These are phyloP conservation scores for Thereva unica DNA, from an alignment of 2,888 invertebrate genomes.

Conservation along the genomic window DNA sequence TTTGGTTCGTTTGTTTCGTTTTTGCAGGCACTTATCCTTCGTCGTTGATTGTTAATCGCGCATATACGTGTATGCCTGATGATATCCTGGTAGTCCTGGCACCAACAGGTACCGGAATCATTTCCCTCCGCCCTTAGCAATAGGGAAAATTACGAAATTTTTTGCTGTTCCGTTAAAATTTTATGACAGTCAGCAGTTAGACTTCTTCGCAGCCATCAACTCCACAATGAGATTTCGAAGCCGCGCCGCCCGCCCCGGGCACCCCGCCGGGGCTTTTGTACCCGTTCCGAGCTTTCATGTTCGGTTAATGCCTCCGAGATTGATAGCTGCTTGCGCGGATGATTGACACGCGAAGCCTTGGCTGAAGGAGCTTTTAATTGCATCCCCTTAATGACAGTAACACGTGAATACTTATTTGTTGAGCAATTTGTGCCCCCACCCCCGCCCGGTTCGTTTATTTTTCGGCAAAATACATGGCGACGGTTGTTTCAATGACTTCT, in stretches of 20 bases:
- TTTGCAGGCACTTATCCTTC: conserved; percentile 21
- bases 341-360: conserved; percentile 37
- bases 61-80: conserved; percentile 16
- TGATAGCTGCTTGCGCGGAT: conserved; percentile 35
- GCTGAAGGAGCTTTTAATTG: conserved; percentile 38
- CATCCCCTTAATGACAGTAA: conserved; percentile 37
- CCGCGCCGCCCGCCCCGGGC: not conserved
- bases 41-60: conserved; percentile 30
- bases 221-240: conserved; percentile 1
- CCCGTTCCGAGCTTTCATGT: conserved; percentile 21
- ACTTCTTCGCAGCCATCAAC: conserved; percentile 27
- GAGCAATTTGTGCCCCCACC: conserved; percentile 17
- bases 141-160: not conserved
- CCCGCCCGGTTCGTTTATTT: conserved; percentile 26
- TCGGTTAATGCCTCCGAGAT: conserved; percentile 15
- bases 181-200: conserved; percentile 34
- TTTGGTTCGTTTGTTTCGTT: conserved; percentile 25
- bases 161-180: conserved; percentile 24
- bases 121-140: conserved; percentile 8
- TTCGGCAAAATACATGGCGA: conserved; percentile 6
- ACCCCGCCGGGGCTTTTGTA: not conserved
- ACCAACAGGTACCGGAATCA: conserved; percentile 34
- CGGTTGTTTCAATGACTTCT: not conserved
- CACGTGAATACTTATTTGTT: conserved; percentile 35
- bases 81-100: conserved; percentile 26